A percentile compares a stretch with the other conserved stretches of the same genome.
phyloP scores from a whole-genome alignment of 2,113 vertebrate genomes.

The Trachemys scripta region DNA sequence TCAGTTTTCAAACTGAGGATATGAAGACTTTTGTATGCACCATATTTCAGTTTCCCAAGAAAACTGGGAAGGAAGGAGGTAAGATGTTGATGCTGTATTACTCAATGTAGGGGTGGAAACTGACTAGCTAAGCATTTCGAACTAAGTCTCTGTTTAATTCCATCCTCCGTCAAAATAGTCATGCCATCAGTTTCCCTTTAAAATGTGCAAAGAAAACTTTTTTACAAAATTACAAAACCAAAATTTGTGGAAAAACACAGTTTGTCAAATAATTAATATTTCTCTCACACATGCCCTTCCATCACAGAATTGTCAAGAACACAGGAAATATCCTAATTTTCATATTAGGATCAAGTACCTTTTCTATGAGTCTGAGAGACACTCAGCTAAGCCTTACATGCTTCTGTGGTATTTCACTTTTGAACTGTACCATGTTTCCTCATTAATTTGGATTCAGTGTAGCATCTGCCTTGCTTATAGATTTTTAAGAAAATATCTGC shows the following conservation, averaged over 20 bases:
- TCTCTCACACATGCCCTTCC: not conserved
- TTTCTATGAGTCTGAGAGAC: not conserved
- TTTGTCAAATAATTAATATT: not conserved
- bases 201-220: not conserved
- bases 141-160: not conserved
- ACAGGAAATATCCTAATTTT: not conserved
- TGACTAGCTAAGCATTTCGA: not conserved
- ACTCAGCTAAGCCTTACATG: not conserved
- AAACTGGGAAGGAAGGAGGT: not conserved
- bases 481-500: slow-evolving; percentile 47
- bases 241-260: not conserved
- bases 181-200: not conserved
- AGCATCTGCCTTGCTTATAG: slow-evolving; percentile 34
- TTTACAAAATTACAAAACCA: not conserved
- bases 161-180: not conserved
- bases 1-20: not conserved
- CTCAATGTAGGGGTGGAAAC: not conserved
- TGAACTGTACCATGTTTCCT: not conserved
- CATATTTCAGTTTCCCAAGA: not conserved
- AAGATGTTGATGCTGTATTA: not conserved
- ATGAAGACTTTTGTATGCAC: not conserved
- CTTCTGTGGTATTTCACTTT: not conserved
- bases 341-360: fast-evolving
- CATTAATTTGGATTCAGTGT: slow-evolving; percentile 4
- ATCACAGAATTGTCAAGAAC: not conserved